These are phyloP conservation scores for Accipiter virgatus DNA, from an alignment of 2,113 vertebrate species.

Conservation along the genomic window DNA sequence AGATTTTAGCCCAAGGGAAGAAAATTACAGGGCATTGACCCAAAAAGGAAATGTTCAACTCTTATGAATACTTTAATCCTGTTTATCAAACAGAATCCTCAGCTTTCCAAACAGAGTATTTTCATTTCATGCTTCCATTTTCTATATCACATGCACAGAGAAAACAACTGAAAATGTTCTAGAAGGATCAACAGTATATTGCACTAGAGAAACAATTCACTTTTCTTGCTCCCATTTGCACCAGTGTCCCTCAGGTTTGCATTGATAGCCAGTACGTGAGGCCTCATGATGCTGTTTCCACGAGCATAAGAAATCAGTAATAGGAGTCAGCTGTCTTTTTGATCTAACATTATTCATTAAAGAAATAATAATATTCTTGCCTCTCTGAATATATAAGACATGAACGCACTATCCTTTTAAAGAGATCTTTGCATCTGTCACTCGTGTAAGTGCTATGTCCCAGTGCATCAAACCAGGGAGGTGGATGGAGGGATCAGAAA, in stretches of 20 bases:
- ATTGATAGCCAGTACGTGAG: neutral
- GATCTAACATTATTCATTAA: neutral
- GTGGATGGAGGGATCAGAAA: neutral
- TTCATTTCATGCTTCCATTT: constrained; percentile 48
- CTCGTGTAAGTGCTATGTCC: neutral
- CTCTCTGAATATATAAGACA: neutral
- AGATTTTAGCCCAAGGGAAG: neutral
- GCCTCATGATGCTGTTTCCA: neutral
- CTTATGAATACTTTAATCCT: neutral
- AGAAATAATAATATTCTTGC: neutral
- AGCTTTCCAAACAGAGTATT: constrained; percentile 39
- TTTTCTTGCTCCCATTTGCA: neutral
- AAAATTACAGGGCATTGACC: constrained; percentile 30
- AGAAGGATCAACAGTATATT: neutral
- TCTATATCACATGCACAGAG: neutral
- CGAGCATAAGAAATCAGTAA: neutral
- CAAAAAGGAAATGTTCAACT: constrained; percentile 56
- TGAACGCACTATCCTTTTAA: neutral
- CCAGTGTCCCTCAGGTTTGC: neutral
- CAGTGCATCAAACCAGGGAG: neutral
- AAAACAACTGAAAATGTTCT: constrained; percentile 1
- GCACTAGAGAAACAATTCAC: neutral
- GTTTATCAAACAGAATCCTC: constrained; percentile 48
- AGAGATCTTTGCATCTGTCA: neutral
- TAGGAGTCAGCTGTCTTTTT: neutral